These are phyloP conservation scores for Cirrhinus molitorella DNA, from an alignment of 2,797 vertebrate species.

Conservation along the genomic window DNA sequence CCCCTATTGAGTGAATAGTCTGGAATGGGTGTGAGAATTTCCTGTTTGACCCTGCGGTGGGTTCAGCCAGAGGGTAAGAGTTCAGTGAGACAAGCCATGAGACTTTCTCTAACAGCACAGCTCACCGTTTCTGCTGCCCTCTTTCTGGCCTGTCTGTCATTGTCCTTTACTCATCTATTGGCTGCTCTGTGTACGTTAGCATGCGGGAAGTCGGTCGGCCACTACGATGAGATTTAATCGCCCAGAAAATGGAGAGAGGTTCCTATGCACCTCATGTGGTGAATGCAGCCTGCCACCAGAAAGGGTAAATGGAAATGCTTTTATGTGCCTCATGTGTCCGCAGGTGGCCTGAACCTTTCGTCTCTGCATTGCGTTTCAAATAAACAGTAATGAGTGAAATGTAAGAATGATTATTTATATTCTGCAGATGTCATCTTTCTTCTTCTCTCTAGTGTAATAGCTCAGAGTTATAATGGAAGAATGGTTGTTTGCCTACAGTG, in stretches of 20 bases:
- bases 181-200: slow-evolving; percentile 73
- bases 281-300: slow-evolving; percentile 36
- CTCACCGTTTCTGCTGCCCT: slow-evolving; percentile 21
- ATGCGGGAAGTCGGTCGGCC: slow-evolving; percentile 70
- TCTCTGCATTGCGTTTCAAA: slow-evolving; percentile 62
- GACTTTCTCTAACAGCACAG: slow-evolving; percentile 60
- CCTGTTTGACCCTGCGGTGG: slow-evolving; percentile 66
- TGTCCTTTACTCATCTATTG: slow-evolving; percentile 64
- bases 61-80: slow-evolving; percentile 72
- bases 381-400: slow-evolving; percentile 60
- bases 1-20: slow-evolving; percentile 57
- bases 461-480: not conserved
- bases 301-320: slow-evolving; percentile 65
- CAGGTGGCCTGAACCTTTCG: slow-evolving; percentile 68
- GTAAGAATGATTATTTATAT: slow-evolving; percentile 22
- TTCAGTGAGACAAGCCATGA: slow-evolving; percentile 59
- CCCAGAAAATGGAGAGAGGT: slow-evolving; percentile 79
- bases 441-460: slow-evolving; percentile 7
- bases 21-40: slow-evolving; percentile 65
- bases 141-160: slow-evolving; percentile 48
- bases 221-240: slow-evolving; percentile 72
- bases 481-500: not conserved
- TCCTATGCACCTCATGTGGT: slow-evolving; percentile 65
- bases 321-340: slow-evolving; percentile 75
- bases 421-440: not conserved